Evolutionary conservation across 2,888 invertebrate species (phyloP), one percentile per base, ranked within the genome.

Genomic region (Agrotis clavis): DNA sequence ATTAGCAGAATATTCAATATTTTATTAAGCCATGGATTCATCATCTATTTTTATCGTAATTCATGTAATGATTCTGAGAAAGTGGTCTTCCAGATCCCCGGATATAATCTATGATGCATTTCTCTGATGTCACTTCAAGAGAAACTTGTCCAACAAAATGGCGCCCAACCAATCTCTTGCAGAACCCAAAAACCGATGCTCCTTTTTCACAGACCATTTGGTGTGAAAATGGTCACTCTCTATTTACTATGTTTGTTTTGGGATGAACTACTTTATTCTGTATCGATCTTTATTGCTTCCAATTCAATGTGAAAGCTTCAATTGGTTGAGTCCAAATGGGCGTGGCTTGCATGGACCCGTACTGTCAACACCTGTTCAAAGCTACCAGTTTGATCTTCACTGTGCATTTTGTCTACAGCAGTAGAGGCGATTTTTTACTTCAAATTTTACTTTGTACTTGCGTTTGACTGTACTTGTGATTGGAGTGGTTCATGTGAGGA

Each of bases 141-240:
- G 50, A 50, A 50, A 50, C n/a, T 50, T 19, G 51, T 19, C 19
- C 5, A 19, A 51, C 19, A 53, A 14, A 21, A 50, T 62, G 0
- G 25, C 30, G 25, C 51, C 45, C 18, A 35, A 25, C 18, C 2
- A n/a, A 13, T 11, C 11, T 14, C 51, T 19, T 16, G 30, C 67
- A 74, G 82, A 79, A 79, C 90, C 90, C 89, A 83, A 83, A 83
- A 88, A 86, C 84, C 83, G 88, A 87, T 90, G 88, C 83, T 90
- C 87, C 89, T 92, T 92, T 93, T 93, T 92, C 92, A 90, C 92
- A 92, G 89, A 84, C 91, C 92, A 92, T 93, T 94, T 91, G 91
- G 90, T 89, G 84, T 86, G 86, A 86, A 89, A 88, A 88, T 85
- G 92, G 91, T 89, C 93, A 91, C 85, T 90, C 88, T 89, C 90